Conservation (phyloP, 2,797 vertebrate species). For the Glossophaga mutica region DNA sequence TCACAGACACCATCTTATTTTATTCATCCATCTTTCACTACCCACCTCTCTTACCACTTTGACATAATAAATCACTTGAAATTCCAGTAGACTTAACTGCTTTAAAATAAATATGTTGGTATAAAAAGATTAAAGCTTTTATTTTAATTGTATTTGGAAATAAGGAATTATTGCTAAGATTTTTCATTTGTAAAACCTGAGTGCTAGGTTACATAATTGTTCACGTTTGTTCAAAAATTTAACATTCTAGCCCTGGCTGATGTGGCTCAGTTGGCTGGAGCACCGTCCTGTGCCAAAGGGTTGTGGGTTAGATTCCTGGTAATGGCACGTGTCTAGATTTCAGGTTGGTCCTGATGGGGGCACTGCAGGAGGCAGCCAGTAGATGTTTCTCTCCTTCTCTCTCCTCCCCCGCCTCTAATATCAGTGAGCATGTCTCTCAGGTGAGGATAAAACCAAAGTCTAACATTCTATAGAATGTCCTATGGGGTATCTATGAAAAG, state of each 20-base stretch:
- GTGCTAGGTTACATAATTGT: background rate
- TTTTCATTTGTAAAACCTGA: background rate
- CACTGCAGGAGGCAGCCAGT: background rate
- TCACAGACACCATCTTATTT: background rate
- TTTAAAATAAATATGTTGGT: background rate
- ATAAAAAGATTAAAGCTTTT: background rate
- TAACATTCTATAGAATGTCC: background rate
- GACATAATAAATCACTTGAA: background rate
- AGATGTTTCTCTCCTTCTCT: background rate
- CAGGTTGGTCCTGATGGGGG: background rate
- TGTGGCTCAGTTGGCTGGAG: background rate
- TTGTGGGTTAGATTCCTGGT: background rate
- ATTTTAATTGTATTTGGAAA: background rate
- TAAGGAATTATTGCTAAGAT: background rate
- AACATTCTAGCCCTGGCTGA: background rate
- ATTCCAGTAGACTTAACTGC: background rate
- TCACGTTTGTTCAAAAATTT: background rate
- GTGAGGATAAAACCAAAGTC: background rate
- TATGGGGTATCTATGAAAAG: background rate
- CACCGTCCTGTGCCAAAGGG: background rate
- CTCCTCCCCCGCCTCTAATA: background rate
- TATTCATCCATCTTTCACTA: background rate
- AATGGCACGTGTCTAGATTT: background rate
- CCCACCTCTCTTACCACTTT: background rate
- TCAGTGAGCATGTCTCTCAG: background rate